Evolutionary conservation across 2,888 invertebrate species (phyloP).

Genomic region (Pseudoips prasinana): DNA sequence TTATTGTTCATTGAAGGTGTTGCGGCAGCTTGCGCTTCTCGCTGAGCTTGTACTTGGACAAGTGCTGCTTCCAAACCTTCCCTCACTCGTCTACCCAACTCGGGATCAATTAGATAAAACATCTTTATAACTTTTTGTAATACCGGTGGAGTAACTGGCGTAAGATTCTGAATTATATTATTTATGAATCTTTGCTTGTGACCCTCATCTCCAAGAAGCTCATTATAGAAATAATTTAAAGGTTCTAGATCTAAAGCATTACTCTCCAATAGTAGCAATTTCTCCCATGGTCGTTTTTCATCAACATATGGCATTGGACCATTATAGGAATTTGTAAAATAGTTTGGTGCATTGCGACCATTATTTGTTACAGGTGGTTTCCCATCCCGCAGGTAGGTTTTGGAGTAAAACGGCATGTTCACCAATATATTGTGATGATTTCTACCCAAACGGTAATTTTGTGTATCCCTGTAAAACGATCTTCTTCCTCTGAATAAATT

Average conservation of each 20-base stretch:
- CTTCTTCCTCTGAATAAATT: slow-evolving; percentile 73
- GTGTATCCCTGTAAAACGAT: slow-evolving; percentile 79
- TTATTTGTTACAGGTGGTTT: slow-evolving; percentile 29
- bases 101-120: slow-evolving; percentile 87
- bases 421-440: slow-evolving; percentile 36
- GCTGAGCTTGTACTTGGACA: neutral
- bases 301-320: slow-evolving; percentile 40
- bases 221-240: slow-evolving; percentile 15
- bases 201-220: slow-evolving; percentile 12
- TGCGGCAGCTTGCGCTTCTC: neutral
- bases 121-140: slow-evolving; percentile 88
- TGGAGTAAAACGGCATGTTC: slow-evolving; percentile 32
- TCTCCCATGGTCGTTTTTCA: slow-evolving; percentile 11
- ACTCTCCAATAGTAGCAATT: slow-evolving; percentile 6
- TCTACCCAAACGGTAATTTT: slow-evolving; percentile 45
- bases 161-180: slow-evolving; percentile 3
- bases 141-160: slow-evolving; percentile 12
- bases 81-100: slow-evolving; percentile 85
- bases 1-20: neutral
- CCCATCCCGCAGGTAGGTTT: slow-evolving; percentile 37
- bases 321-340: slow-evolving; percentile 40
- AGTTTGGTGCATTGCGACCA: slow-evolving; percentile 36
- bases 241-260: slow-evolving; percentile 18
- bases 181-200: slow-evolving; percentile 19
- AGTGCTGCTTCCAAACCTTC: slow-evolving; percentile 12